These are phyloP conservation scores for Portevinia maculata DNA, from an alignment of 2,888 invertebrate genomes.

Conservation along the genomic window DNA sequence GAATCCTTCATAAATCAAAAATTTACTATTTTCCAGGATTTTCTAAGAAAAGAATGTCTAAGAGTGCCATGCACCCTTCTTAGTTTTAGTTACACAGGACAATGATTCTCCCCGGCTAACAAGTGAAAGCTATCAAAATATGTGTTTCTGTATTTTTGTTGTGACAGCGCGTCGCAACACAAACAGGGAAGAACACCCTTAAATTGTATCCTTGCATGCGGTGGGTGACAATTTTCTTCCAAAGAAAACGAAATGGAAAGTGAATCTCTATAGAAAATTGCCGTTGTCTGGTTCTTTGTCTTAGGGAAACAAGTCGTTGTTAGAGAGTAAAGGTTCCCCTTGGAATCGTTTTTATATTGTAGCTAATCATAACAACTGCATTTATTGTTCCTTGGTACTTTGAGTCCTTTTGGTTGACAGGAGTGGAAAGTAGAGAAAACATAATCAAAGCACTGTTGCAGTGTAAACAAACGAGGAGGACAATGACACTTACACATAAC, in stretches of 20 bases:
- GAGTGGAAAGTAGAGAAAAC: conserved; percentile 4
- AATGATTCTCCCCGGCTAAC: conserved; percentile 1
- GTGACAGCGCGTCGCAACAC: conserved; percentile 6
- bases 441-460: conserved; percentile 4
- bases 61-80: conserved; percentile 35
- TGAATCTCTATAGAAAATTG: conserved; percentile 6
- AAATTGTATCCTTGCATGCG: conserved; percentile 21
- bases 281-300: conserved; percentile 36
- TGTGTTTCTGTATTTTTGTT: conserved; percentile 31
- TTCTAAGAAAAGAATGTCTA: conserved; percentile 28
- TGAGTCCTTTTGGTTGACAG: conserved; percentile 1
- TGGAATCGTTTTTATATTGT: conserved; percentile 27
- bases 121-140: conserved; percentile 57
- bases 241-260: conserved; percentile 29
- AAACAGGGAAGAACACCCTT: conserved; percentile 12
- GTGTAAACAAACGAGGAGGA: conserved; percentile 7
- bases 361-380: conserved; percentile 65
- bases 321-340: conserved; percentile 3
- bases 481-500: conserved; percentile 1
- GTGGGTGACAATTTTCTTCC: conserved; percentile 26
- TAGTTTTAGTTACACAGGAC: conserved; percentile 16
- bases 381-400: conserved; percentile 49
- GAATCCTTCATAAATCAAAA: conserved; percentile 71
- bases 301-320: conserved; percentile 35
- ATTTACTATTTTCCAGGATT: conserved; percentile 66